phyloP scores from a whole-genome alignment of 1,140 invertebrate species.

The Rhyzopertha dominica region DNA sequence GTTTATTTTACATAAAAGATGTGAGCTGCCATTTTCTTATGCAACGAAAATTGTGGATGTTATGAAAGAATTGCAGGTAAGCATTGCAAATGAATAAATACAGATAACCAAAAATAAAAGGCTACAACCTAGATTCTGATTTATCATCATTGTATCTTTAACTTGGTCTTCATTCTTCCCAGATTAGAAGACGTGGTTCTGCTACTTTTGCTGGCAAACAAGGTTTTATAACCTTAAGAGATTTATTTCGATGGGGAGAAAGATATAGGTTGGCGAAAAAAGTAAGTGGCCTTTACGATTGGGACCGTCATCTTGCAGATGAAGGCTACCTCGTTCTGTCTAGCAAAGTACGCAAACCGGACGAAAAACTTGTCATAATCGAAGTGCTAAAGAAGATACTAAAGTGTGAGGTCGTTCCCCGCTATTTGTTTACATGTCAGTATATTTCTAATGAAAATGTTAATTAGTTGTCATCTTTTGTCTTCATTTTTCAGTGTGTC shows the following conservation, averaged over 20 bases:
- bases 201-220: constrained; percentile 91
- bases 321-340: constrained; percentile 95
- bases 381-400: constrained; percentile 81
- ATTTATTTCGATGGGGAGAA: constrained; percentile 97
- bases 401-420: constrained; percentile 67
- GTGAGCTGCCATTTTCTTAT: constrained; percentile 81
- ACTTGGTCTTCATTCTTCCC: constrained; percentile 36
- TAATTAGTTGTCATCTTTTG: constrained; percentile 10
- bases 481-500: constrained; percentile 47
- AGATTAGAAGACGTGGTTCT: constrained; percentile 72
- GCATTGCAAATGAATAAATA: neutral
- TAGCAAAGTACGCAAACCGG: constrained; percentile 81
- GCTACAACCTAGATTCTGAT: constrained; percentile 85
- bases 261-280: constrained; percentile 72
- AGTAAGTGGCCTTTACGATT: constrained; percentile 73
- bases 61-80: constrained; percentile 81
- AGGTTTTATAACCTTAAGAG: constrained; percentile 91
- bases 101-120: constrained; percentile 45
- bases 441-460: constrained; percentile 15
- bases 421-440: constrained; percentile 68
- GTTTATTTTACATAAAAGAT: constrained; percentile 84
- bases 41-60: constrained; percentile 90
- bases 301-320: constrained; percentile 95
- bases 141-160: constrained; percentile 62
- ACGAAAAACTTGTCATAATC: constrained; percentile 73